Base-by-base conservation (phyloP, 2,888 invertebrate species). In the Drosophila kuntzei region DNA sequence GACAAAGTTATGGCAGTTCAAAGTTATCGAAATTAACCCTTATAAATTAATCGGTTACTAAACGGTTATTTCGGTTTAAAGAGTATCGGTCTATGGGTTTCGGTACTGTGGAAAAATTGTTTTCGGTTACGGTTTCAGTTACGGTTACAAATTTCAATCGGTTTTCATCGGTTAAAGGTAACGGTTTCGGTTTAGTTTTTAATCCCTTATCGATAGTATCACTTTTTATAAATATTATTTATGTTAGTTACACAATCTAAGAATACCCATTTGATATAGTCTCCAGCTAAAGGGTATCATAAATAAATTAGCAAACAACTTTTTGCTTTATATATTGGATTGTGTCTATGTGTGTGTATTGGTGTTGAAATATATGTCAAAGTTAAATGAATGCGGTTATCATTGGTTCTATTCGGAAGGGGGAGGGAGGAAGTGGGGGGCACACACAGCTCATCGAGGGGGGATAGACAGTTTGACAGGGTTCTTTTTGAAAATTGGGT, bases 401-500 rank as follows among this genome's bases (percentile, higher is more conserved):
- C 49, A 37, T 49, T 36, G 2, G 18, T n/a, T 11, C 47, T 57
- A 41, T 39, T 29, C 41, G 34, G 37, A 22, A 22, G 4, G 11
- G 25, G 29, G 20, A 1, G 5, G 5, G 34, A 18, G 27, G 20
- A 16, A 12, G 59, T 16, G 2, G 22, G 16, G 9, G 29, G 53
- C 46, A 37, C 22, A 22, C 47, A 14, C 41, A 34, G 46, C 32
- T 50, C 32, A 53, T 12, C 5, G 32, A 16, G 37, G n/a, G 39
- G 41, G 6, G 34, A 20, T 14, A 41, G 54, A 55, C 61, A 55
- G 51, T 47, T 74, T 79, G 80, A 81, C 77, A 80, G 58, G 36
- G n/a, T 11, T 55, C 63, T 54, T 61, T 74, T 70, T 46, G 43
- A 37, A 86, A 81, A 80, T 84, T 75, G 65, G 86, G 81, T 83